Base-by-base conservation (phyloP, 1,140 invertebrate species). In the Drosophila sucinea region DNA sequence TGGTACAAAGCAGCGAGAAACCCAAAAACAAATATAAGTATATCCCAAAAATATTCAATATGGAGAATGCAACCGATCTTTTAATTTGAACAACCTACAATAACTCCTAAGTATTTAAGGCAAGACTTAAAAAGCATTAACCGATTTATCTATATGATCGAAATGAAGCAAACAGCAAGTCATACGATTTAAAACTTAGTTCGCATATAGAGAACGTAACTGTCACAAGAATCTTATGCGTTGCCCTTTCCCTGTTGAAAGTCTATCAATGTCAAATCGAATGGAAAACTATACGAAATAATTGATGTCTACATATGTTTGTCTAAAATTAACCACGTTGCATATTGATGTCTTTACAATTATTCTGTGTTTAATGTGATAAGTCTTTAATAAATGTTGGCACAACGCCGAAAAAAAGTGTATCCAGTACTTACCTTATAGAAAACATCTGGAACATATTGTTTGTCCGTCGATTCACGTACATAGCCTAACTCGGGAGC, bases 401-500 rank as follows among this genome's bases (percentile, higher is more conserved):
- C 44, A 6, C 17, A 5, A 17, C 1, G 44, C 44, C 17, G 2
- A 47, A 23, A 47, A 47, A 47, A 47, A 11, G 11, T 40, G 38
- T 10, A 25, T 11, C 40, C 1, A 10, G 35, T 3, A 65, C 94
- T 94, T 92, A 99, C 98, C 96, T 98, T 99, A 92, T 98, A 99
- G 93, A 98, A 99, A 67, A 99, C 98, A 94, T 99, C 98, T 63
- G 99, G 99, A 84, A 99, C 98, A 94, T 98, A 99, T 93, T 99
- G 98, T 89, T 97, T 95, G 85, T 98, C 96, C 56, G 95, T 94
- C 11, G 98, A 98, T 93, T 99, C 98, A 66, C 96, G 96, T 41
- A 99, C 95, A 93, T 98, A 99, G 58, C 97, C 99, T 55, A 99
- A 94, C 93, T 99, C 98, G 44, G 98, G 97, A 60, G 97, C 97